Conservation (phyloP, 2,113 vertebrate species). For the Agelaius tricolor region DNA sequence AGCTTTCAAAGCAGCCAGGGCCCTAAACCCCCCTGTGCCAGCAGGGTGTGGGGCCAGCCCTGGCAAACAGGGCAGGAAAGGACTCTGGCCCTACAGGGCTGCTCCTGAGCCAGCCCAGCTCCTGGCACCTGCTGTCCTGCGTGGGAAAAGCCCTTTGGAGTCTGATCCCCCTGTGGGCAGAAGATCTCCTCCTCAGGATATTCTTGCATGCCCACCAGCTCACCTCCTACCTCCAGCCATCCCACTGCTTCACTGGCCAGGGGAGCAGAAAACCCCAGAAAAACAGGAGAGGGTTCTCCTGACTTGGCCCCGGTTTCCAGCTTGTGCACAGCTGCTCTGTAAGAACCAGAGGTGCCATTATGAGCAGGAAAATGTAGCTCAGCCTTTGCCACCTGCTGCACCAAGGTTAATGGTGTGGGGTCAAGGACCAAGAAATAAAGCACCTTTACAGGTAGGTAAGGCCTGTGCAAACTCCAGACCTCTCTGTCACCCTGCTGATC, state of each 20-base stretch:
- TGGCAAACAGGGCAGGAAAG: not conserved
- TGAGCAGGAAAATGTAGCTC: not conserved
- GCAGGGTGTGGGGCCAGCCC: not conserved
- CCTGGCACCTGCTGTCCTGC: not conserved
- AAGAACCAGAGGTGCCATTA: not conserved
- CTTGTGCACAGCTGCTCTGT: not conserved
- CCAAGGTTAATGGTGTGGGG: not conserved
- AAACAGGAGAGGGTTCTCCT: constrained; percentile 25
- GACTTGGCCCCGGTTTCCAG: constrained; percentile 37
- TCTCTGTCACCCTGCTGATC: not conserved
- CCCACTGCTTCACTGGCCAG: not conserved
- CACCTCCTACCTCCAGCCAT: not conserved
- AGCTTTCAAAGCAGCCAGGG: not conserved
- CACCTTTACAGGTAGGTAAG: not conserved
- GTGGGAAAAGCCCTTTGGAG: not conserved
- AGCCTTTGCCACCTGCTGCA: not conserved
- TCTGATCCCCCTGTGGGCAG: not conserved
- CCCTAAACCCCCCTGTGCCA: not conserved
- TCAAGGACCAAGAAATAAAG: not conserved
- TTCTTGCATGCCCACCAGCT: not conserved
- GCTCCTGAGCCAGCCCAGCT: not conserved
- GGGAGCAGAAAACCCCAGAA: not conserved
- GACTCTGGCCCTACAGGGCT: not conserved
- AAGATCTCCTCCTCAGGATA: not conserved
- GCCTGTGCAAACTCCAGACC: not conserved